These are phyloP conservation scores for Agonum fuliginosum DNA, from an alignment of 2,888 invertebrate species.

Conservation along the genomic window DNA sequence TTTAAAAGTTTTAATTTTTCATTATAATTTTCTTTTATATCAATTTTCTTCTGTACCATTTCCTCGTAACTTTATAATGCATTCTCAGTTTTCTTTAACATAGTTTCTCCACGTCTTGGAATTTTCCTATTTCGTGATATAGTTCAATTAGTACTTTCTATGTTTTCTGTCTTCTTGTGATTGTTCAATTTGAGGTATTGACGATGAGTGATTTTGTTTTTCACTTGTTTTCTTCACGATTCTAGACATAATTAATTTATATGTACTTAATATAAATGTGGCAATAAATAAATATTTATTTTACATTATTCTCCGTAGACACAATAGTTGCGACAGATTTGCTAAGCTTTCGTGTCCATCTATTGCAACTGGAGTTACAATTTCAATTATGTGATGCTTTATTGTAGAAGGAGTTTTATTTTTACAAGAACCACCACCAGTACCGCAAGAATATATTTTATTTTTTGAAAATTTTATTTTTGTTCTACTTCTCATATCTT, in stretches of 20 bases:
- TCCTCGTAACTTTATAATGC: background rate
- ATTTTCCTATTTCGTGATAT: background rate
- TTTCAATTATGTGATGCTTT: background rate
- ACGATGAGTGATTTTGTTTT: background rate
- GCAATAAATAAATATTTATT: too few species aligned
- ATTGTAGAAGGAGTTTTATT: background rate
- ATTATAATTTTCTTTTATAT: background rate
- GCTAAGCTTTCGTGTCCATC: background rate
- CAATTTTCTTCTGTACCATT: background rate
- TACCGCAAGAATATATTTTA: background rate
- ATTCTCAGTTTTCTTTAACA: background rate
- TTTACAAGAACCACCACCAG: background rate
- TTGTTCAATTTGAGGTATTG: background rate
- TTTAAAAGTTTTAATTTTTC: background rate
- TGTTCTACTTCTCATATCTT: background rate
- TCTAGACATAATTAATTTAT: background rate
- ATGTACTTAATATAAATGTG: too few species aligned
- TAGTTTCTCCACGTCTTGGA: background rate
- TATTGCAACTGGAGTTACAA: background rate
- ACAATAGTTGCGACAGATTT: background rate
- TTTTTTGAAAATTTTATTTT: background rate
- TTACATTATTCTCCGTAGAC: too few species aligned
- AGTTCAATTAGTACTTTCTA: background rate
- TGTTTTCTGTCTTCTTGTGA: background rate
- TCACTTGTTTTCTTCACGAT: background rate